Percentiles rank a stretch among this genome's conserved stretches.
Evolutionary conservation across 2,888 invertebrate genomes (phyloP).

Genomic region (Rosalia funebris): DNA sequence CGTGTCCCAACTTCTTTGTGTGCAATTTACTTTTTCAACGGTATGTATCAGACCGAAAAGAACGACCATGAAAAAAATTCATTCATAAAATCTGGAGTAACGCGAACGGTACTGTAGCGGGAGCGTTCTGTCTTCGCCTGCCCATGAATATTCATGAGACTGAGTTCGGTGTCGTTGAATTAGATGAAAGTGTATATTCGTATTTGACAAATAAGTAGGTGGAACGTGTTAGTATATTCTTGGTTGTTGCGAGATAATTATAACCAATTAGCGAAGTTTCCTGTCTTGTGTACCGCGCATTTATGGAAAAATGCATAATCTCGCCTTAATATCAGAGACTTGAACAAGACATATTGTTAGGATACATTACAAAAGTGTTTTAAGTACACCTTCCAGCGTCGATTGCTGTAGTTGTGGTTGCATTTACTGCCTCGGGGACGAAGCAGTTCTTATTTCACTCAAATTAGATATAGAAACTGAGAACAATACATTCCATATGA

Average conservation of each 20-base stretch:
- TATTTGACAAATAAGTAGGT: conserved; percentile 44
- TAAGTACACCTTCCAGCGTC: neutral
- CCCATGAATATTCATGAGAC: conserved; percentile 16
- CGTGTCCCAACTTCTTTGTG: conserved; percentile 50
- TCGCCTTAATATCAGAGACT: conserved; percentile 27
- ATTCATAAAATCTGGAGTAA: conserved; percentile 41
- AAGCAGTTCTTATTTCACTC: too few species aligned
- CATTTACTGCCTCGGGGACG: neutral
- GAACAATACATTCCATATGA: too few species aligned
- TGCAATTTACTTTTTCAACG: conserved; percentile 47
- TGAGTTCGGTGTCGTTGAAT: conserved; percentile 31
- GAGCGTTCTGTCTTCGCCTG: too few species aligned
- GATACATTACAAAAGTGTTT: conserved; percentile 21
- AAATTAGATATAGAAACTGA: too few species aligned
- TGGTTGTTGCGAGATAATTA: conserved; percentile 41
- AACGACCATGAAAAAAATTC: too few species aligned
- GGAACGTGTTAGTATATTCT: conserved; percentile 40
- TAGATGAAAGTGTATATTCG: conserved; percentile 39
- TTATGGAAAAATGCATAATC: conserved; percentile 33
- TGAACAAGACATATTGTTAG: conserved; percentile 36
- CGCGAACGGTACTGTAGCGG: too few species aligned
- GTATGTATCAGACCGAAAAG: conserved; percentile 50
- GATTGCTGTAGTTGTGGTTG: neutral
- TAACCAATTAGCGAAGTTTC: conserved; percentile 43
- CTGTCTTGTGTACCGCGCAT: conserved; percentile 38